These are phyloP conservation scores for Teleopsis dalmanni DNA, from an alignment of 1,140 invertebrate species.

Conservation along the genomic window DNA sequence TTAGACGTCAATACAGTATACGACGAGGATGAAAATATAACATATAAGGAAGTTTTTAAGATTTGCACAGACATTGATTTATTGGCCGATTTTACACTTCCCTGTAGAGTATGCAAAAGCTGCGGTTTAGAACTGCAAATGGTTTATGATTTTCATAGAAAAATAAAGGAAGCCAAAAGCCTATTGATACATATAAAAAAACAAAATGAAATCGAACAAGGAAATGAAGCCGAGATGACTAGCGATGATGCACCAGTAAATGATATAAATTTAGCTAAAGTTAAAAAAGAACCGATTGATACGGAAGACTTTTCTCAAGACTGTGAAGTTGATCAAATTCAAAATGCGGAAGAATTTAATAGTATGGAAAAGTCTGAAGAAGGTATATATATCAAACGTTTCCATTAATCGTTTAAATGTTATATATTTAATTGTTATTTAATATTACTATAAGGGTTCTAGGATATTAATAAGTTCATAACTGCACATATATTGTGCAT, in stretches of 20 bases:
- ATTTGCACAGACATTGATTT: slow-evolving; percentile 25
- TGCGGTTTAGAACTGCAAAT: slow-evolving; percentile 28
- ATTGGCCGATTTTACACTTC: slow-evolving; percentile 8
- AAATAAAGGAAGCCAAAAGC: slow-evolving; percentile 16
- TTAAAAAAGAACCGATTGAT: slow-evolving; percentile 3
- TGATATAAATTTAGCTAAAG: slow-evolving; percentile 10
- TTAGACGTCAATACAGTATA: slow-evolving; percentile 23
- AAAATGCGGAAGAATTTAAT: too few relatives aligned
- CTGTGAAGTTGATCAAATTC: slow-evolving; percentile 5
- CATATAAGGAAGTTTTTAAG: slow-evolving; percentile 26
- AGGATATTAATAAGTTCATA: too few relatives aligned
- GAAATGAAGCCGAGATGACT: not conserved
- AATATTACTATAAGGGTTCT: too few relatives aligned
- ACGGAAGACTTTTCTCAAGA: slow-evolving; percentile 9
- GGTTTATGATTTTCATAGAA: slow-evolving; percentile 31
- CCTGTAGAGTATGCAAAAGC: slow-evolving; percentile 18
- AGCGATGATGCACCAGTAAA: slow-evolving; percentile 11
- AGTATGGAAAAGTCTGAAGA: too few relatives aligned
- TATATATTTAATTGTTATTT: too few relatives aligned
- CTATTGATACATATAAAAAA: slow-evolving; percentile 1
- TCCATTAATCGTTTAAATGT: too few relatives aligned
- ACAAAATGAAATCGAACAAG: not conserved
- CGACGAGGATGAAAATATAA: slow-evolving; percentile 18
- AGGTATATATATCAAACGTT: slow-evolving; percentile 9
- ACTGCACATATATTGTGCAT: too few relatives aligned